Percentiles rank a stretch among this genome's conserved stretches.
phyloP scores from a whole-genome alignment of 2,888 invertebrate genomes.

The Incurvaria masculella region DNA sequence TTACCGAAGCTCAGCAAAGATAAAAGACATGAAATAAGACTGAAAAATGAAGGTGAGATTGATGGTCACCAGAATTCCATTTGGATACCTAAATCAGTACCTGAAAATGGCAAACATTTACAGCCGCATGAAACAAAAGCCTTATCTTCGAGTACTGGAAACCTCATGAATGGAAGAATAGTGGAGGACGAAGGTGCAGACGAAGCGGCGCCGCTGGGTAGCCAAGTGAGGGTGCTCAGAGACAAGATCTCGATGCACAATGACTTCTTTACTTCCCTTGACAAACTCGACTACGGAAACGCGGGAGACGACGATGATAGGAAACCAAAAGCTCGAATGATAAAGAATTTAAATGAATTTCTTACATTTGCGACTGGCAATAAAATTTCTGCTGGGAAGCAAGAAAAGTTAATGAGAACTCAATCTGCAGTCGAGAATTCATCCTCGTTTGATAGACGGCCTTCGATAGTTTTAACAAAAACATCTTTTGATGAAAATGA shows the following conservation, averaged over 20 bases:
- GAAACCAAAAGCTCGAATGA: slow-evolving; percentile 49
- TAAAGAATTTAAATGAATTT: slow-evolving; percentile 84
- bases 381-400: slow-evolving; percentile 34
- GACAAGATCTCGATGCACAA: slow-evolving; percentile 47
- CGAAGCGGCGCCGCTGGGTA: slow-evolving; percentile 36
- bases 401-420: slow-evolving; percentile 35
- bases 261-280: slow-evolving; percentile 56
- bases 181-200: slow-evolving; percentile 21
- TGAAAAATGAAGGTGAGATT: background rate
- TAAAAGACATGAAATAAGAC: background rate
- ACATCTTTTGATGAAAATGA: slow-evolving; percentile 35
- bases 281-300: slow-evolving; percentile 47
- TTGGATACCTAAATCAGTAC: background rate
- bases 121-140: slow-evolving; percentile 17
- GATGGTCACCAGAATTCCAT: no score
- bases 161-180: slow-evolving; percentile 33
- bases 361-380: slow-evolving; percentile 70
- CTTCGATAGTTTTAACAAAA: slow-evolving; percentile 38
- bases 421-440: slow-evolving; percentile 35
- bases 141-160: slow-evolving; percentile 34
- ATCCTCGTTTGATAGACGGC: slow-evolving; percentile 30
- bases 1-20: slow-evolving; percentile 22
- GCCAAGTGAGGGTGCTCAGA: slow-evolving; percentile 39
- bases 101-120: slow-evolving; percentile 4
- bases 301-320: slow-evolving; percentile 32